These are phyloP conservation scores for Perodicticus potto DNA, from an alignment of 2,797 vertebrate genomes.

Conservation along the genomic window DNA sequence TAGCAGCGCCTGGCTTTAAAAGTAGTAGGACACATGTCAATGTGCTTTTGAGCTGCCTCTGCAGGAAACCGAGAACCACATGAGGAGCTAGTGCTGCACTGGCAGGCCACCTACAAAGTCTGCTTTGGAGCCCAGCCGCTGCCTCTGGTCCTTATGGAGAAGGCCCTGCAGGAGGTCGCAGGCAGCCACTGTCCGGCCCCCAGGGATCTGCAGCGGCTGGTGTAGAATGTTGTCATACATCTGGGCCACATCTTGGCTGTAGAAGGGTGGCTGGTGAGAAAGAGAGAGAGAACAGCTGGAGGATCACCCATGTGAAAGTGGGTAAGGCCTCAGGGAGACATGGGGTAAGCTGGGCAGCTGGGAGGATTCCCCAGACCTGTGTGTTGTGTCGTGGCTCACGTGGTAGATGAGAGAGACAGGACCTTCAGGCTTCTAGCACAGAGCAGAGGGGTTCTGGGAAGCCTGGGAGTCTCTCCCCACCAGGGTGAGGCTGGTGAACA, in stretches of 20 bases:
- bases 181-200: constrained; percentile 94
- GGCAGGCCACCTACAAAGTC: constrained; percentile 93
- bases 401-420: background rate
- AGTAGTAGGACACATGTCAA: background rate
- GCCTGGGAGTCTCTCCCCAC: background rate
- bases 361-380: background rate
- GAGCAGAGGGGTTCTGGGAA: background rate
- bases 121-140: constrained; percentile 94
- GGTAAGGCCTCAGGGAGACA: background rate
- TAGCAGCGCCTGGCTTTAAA: background rate
- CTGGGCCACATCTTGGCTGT: constrained; percentile 94
- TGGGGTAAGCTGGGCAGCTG: background rate
- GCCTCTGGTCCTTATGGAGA: constrained; percentile 96
- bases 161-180: constrained; percentile 94
- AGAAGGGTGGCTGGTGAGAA: constrained; percentile 95
- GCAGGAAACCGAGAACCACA: constrained; percentile 71
- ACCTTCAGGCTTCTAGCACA: background rate
- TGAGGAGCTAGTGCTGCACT: background rate
- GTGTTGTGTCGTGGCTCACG: background rate
- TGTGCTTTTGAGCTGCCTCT: background rate
- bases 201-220: constrained; percentile 93
- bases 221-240: constrained; percentile 99
- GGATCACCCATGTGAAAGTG: background rate
- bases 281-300: background rate
- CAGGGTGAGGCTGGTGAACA: background rate